Base-by-base conservation (phyloP, 2,113 vertebrate genomes). In the Dromaius novaehollandiae region DNA sequence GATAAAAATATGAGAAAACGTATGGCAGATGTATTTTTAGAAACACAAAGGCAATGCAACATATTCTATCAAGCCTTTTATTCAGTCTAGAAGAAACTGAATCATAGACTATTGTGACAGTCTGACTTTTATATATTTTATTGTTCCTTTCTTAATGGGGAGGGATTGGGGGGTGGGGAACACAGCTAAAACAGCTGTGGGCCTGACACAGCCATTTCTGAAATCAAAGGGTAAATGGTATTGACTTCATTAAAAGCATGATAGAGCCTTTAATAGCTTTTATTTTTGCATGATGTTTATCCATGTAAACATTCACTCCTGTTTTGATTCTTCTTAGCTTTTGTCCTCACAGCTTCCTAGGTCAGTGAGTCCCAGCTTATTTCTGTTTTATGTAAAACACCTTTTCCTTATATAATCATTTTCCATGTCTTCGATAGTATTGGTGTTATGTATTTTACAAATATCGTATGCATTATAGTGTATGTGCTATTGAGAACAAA, bases 1-100 rank as follows among this genome's bases (percentile, higher is more conserved):
- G 85, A 91, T 68, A 83, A 86, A 86, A 64, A 86, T 84, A 25
- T 68, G 82, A 86, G 40, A 83, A 93, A 92, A 88, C 73, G 76
- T 83, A 68, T 1, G 0, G 87, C 80, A 86, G 68, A 25, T 9
- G 1, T 88, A 93, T 91, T 93, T 97, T 94, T 96, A 95, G 93
- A 91, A 93, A 86, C 42, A 86, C 55, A 86, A 82, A 94, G 71
- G 68, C 78, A 93, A 78, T 28, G 40, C 0, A 0, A 73, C 32
- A 14, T 60, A 24, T 58, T 77, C 75, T 86, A 11, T 91, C 55
- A 85, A 86, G 60, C 5, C 36, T 83, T 38, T 56, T 89, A 64
- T 91, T 90, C 76, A 71, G 25, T 13, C 24, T 30, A 48, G 55
- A 87, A 80, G 75, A 65, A 90, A 71, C 30, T 75, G 64, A 92